Conservation (phyloP, 2,113 vertebrate species). For the Zosterops borbonicus region DNA sequence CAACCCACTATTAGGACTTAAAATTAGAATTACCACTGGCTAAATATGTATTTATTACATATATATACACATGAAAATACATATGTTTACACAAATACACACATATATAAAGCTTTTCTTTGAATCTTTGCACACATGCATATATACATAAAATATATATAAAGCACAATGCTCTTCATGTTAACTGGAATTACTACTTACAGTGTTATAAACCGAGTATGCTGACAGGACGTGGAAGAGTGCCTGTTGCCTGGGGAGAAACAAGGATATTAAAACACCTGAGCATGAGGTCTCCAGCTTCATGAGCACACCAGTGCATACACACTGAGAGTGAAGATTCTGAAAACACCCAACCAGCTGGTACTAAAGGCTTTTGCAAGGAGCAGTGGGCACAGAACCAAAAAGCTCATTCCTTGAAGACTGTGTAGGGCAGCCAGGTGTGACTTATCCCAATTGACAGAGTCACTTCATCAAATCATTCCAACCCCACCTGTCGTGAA, state of each 20-base stretch:
- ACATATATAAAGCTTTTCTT: not conserved
- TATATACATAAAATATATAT: not conserved
- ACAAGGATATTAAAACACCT: not conserved
- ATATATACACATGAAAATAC: not conserved
- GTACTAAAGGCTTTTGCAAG: not conserved
- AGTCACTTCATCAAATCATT: not conserved
- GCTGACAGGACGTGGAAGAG: slow-evolving; percentile 90
- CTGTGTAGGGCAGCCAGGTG: not conserved
- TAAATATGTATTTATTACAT: not conserved
- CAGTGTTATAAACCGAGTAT: slow-evolving; percentile 92
- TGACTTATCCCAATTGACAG: not conserved
- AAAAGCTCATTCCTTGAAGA: not conserved
- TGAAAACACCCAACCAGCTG: not conserved
- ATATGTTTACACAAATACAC: not conserved
- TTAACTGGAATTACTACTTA: slow-evolving; percentile 69
- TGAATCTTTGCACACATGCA: not conserved
- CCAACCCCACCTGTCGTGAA: not conserved
- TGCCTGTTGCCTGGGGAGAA: slow-evolving; percentile 83
- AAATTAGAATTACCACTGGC: not conserved
- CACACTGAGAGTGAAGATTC: not conserved
- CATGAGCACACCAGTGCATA: rapidly evolving
- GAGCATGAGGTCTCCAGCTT: not conserved
- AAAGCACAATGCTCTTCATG: not conserved
- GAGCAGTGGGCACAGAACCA: not conserved
- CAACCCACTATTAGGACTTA: not conserved